These are phyloP conservation scores for Glandiceps talaboti DNA, from an alignment of 53 echinoderm and acorn worm species.

Conservation along the genomic window DNA sequence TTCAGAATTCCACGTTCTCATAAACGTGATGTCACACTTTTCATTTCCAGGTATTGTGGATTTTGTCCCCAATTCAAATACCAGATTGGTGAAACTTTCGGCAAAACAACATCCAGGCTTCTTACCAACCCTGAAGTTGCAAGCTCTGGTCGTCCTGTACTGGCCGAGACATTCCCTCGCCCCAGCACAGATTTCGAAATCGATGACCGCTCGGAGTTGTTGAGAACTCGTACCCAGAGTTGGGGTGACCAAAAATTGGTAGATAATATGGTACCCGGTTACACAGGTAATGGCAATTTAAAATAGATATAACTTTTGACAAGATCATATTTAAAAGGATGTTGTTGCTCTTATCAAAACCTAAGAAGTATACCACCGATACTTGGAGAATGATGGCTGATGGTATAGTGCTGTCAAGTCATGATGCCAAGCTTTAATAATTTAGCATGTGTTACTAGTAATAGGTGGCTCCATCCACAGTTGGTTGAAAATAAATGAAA, in stretches of 20 bases:
- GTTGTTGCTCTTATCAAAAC: too few species aligned
- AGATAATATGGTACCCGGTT: constrained; percentile 80
- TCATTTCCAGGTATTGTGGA: constrained; percentile 81
- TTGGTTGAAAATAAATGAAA: too few species aligned
- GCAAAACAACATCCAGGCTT: constrained; percentile 73
- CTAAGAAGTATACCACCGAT: too few species aligned
- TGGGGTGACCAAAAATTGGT: constrained; percentile 90
- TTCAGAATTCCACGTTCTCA: too few species aligned
- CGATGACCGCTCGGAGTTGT: constrained; percentile 9
- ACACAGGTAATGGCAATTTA: constrained; percentile 94
- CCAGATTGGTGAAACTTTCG: constrained; percentile 93
- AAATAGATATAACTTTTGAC: too few species aligned
- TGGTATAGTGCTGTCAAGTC: too few species aligned
- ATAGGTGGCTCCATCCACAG: too few species aligned
- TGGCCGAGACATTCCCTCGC: constrained; percentile 58
- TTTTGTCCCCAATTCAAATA: constrained; percentile 99
- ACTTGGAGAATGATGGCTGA: too few species aligned
- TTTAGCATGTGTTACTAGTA: too few species aligned
- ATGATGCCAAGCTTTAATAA: too few species aligned
- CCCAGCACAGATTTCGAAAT: constrained; percentile 25
- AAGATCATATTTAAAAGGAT: too few species aligned
- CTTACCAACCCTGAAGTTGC: constrained; percentile 67
- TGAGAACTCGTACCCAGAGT: constrained; percentile 41
- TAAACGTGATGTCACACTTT: too few species aligned
- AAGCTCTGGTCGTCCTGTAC: constrained; percentile 48